A percentile compares a stretch with the other conserved stretches of the same genome.
Conservation (phyloP, 2,888 invertebrate genomes). For the Andrena flavipes region DNA sequence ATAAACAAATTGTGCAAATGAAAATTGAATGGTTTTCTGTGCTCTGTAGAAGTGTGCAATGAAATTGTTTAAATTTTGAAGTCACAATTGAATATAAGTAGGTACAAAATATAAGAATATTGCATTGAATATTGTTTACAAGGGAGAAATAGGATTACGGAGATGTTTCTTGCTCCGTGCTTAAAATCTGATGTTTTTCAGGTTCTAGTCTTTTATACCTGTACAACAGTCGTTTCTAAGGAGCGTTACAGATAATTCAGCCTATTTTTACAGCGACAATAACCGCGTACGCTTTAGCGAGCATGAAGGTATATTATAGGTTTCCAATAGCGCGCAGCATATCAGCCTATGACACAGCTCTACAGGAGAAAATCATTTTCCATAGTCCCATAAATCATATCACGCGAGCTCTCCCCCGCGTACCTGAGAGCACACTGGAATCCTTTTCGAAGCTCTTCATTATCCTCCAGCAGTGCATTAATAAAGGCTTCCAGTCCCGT, state of each 20-base stretch:
- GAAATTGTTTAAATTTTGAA: no score
- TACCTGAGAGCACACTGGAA: not conserved
- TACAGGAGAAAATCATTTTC: slow-evolving; percentile 10
- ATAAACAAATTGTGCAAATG: no score
- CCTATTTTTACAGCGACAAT: slow-evolving; percentile 30
- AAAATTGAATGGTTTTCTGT: no score
- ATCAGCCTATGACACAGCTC: slow-evolving; percentile 23
- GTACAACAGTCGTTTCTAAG: not conserved
- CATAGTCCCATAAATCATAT: slow-evolving; percentile 18
- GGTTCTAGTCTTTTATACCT: not conserved
- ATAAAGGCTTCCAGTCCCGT: slow-evolving; percentile 24
- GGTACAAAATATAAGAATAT: no score
- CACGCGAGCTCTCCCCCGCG: not conserved
- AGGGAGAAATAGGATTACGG: not conserved
- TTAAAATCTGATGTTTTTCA: not conserved
- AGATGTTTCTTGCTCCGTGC: not conserved
- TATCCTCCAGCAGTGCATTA: slow-evolving; percentile 5
- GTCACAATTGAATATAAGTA: no score
- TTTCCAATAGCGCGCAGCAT: slow-evolving; percentile 43
- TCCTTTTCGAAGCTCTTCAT: slow-evolving; percentile 1
- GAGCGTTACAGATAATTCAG: slow-evolving; percentile 11
- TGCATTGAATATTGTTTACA: no score
- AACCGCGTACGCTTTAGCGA: not conserved
- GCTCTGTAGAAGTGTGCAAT: no score
- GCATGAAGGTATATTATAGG: slow-evolving; percentile 32